Percentiles rank a stretch among this genome's conserved stretches.
Conservation (phyloP, 2,797 vertebrate genomes). For the Brachyalestes nurse region DNA sequence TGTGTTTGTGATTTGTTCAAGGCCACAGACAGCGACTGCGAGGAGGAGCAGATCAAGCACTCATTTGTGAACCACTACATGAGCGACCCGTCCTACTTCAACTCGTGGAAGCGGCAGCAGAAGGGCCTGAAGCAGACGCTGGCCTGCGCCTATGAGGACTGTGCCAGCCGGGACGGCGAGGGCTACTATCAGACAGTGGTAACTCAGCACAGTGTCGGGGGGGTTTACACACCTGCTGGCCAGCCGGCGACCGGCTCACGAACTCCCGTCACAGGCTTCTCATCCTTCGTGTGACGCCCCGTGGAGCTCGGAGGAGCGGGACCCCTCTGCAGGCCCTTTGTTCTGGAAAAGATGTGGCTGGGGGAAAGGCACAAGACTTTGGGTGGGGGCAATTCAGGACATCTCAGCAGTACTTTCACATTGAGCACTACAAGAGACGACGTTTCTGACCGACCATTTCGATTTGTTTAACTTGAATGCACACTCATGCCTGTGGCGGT, state of each 20-base stretch:
- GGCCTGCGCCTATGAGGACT: conserved; percentile 87
- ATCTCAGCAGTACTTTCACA: conserved; percentile 47
- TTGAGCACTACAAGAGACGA: conserved; percentile 50
- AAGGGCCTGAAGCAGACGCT: conserved; percentile 82
- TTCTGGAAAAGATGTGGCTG: conserved; percentile 29
- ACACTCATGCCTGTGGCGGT: conserved; percentile 16
- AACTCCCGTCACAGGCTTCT: conserved; percentile 95
- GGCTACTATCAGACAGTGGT: conserved; percentile 93
- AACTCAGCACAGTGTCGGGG: conserved; percentile 93
- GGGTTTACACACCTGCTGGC: conserved; percentile 87
- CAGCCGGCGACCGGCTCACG: conserved; percentile 87
- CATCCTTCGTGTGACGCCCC: conserved; percentile 90
- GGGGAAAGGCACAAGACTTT: conserved; percentile 40
- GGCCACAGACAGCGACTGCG: conserved; percentile 92
- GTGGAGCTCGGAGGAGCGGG: conserved; percentile 8
- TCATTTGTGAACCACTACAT: conserved; percentile 99
- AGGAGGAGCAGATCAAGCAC: conserved; percentile 91
- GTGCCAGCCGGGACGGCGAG: conserved; percentile 81
- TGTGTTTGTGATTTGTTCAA: conserved; percentile 59
- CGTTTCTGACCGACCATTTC: conserved; percentile 17
- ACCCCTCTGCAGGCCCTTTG: conserved; percentile 33
- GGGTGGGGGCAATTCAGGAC: conserved; percentile 5
- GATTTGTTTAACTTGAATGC: conserved; percentile 38
- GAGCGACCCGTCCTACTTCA: conserved; percentile 96
- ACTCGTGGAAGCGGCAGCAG: conserved; percentile 94